These are phyloP conservation scores for Leucophenga maculata DNA, from an alignment of 2,888 invertebrate species.

Conservation along the genomic window DNA sequence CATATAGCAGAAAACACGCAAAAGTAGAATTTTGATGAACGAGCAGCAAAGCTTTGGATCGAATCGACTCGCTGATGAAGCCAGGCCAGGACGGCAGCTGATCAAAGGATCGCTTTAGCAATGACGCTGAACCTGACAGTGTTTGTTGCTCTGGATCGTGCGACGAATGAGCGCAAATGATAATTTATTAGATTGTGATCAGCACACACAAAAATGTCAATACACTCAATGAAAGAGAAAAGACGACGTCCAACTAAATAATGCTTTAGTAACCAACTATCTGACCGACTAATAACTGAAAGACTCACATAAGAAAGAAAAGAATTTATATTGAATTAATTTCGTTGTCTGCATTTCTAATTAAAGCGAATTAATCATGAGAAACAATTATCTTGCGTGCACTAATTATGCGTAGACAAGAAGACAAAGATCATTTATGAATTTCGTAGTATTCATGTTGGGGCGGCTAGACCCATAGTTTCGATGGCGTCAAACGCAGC, in stretches of 20 bases:
- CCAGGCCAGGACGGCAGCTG: conserved; percentile 51
- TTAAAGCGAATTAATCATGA: conserved; percentile 65
- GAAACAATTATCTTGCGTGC: conserved; percentile 35
- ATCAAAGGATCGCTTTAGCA: conserved; percentile 56
- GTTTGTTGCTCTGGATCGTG: conserved; percentile 15
- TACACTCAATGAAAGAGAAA: neutral
- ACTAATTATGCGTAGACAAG: conserved; percentile 61
- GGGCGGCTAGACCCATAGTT: neutral
- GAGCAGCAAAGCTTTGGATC: neutral
- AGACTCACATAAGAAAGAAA: conserved; percentile 31
- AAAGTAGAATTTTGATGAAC: conserved; percentile 35
- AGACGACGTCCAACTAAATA: too few relatives aligned
- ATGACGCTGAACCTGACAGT: conserved; percentile 5
- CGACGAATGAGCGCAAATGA: conserved; percentile 65
- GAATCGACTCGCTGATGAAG: neutral
- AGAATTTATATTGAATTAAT: conserved; percentile 64
- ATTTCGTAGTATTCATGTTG: neutral
- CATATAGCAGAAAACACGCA: conserved; percentile 54
- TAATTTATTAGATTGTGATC: conserved; percentile 65
- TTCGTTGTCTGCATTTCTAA: conserved; percentile 62
- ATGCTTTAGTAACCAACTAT: conserved; percentile 10
- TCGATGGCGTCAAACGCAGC: conserved; percentile 31
- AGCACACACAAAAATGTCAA: conserved; percentile 31
- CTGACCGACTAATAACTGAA: neutral
- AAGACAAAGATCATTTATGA: conserved; percentile 28